Conservation (phyloP, 1,140 invertebrate species). For the Leguminivora glycinivorella region DNA sequence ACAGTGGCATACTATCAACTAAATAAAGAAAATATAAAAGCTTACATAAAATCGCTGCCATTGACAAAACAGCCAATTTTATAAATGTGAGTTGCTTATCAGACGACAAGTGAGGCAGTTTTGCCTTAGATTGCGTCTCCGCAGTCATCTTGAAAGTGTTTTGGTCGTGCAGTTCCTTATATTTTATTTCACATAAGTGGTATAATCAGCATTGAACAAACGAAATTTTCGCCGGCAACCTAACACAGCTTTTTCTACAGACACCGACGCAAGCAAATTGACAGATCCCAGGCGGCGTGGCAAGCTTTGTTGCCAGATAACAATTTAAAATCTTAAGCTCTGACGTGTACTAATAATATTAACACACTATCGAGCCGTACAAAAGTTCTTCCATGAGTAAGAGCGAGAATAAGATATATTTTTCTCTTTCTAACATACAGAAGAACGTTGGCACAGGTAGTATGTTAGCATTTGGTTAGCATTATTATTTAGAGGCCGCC, state of each 20-base stretch:
- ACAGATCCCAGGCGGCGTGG: slow-evolving; percentile 67
- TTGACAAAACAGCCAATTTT: slow-evolving; percentile 93
- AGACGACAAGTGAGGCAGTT: slow-evolving; percentile 67
- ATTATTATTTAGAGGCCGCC: too few species aligned
- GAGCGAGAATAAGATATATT: too few species aligned
- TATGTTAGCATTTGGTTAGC: too few species aligned
- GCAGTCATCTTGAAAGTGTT: slow-evolving; percentile 57
- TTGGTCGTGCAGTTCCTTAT: slow-evolving; percentile 28
- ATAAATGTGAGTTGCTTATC: slow-evolving; percentile 97
- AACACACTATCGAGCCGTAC: too few species aligned
- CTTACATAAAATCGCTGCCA: slow-evolving; percentile 96
- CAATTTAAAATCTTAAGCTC: not conserved
- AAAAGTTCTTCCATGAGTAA: too few species aligned
- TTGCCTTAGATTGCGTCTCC: slow-evolving; percentile 57
- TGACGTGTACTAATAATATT: slow-evolving; percentile 26
- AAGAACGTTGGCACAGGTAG: too few species aligned
- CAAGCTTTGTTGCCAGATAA: slow-evolving; percentile 44
- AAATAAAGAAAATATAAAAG: slow-evolving; percentile 49
- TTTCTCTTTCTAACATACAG: too few species aligned
- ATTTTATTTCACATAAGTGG: slow-evolving; percentile 37
- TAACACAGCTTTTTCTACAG: slow-evolving; percentile 41
- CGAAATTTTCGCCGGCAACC: slow-evolving; percentile 66
- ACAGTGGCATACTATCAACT: not conserved
- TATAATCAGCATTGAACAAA: slow-evolving; percentile 36
- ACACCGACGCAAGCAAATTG: slow-evolving; percentile 47